Conservation (phyloP, 2,113 vertebrate genomes). For the Lynx canadensis region DNA sequence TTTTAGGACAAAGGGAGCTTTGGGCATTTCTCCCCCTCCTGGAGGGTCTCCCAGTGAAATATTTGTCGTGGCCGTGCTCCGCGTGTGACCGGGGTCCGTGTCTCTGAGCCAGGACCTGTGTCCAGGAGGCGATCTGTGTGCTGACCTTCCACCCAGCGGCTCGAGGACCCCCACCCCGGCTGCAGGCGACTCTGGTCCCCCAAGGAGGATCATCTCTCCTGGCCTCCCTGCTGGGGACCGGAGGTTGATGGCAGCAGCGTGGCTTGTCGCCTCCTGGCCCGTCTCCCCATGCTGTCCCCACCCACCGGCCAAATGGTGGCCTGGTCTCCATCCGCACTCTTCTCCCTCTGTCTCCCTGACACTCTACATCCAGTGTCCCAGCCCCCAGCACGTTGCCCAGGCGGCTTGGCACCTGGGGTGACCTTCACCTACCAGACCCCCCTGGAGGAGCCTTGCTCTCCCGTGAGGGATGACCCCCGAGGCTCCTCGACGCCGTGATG, state of each 20-base stretch:
- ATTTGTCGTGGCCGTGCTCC: neutral
- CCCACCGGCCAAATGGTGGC: neutral
- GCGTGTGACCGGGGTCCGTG: neutral
- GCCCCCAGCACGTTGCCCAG: neutral
- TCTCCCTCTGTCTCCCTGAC: fast-evolving
- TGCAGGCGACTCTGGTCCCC: neutral
- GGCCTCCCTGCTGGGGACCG: fast-evolving
- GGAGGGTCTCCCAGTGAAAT: slow-evolving; percentile 12
- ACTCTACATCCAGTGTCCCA: fast-evolving
- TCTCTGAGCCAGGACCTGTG: neutral
- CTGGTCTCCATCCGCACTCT: fast-evolving
- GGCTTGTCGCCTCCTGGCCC: fast-evolving
- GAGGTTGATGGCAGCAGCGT: fast-evolving
- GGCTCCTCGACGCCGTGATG: fast-evolving
- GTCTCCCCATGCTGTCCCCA: fast-evolving
- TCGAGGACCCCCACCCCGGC: neutral
- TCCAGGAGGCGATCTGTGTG: neutral
- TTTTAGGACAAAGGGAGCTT: slow-evolving; percentile 53
- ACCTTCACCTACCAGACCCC: neutral
- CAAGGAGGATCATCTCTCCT: fast-evolving
- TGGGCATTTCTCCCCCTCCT: neutral
- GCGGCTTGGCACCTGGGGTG: neutral
- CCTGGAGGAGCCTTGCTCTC: neutral
- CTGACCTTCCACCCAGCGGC: neutral
- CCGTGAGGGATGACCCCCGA: too few species aligned